Evolutionary conservation across 2,797 vertebrate species (phyloP).

Genomic region (Smutsia gigantea): DNA sequence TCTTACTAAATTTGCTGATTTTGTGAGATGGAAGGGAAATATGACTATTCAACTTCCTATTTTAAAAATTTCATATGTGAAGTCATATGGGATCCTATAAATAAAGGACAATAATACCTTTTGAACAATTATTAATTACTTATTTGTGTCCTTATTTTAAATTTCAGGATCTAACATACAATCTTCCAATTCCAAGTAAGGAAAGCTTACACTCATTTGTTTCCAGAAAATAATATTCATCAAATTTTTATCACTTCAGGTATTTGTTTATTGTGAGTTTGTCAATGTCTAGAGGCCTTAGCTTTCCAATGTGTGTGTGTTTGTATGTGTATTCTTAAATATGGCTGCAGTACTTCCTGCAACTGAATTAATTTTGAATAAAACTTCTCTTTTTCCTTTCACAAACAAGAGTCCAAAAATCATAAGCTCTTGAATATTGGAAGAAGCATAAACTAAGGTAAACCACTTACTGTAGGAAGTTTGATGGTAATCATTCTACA

Average conservation of each 20-base stretch:
- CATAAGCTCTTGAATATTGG: neutral
- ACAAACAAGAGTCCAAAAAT: neutral
- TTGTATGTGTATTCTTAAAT: neutral
- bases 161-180: neutral
- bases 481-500: neutral
- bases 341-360: neutral
- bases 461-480: neutral
- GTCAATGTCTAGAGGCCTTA: neutral
- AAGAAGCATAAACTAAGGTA: neutral
- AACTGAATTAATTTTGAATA: slow-evolving; percentile 26
- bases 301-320: neutral
- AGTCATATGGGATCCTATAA: neutral
- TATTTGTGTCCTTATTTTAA: neutral
- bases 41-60: neutral
- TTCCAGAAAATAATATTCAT: neutral
- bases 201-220: neutral
- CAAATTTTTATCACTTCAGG: neutral
- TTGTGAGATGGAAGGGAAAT: neutral
- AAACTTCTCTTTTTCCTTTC: neutral
- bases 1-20: neutral
- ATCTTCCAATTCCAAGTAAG: neutral
- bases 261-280: neutral
- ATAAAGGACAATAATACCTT: neutral
- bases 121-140: neutral
- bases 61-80: neutral